These are phyloP conservation scores for Abrostola triplasia DNA, from an alignment of 2,888 invertebrate genomes.

Conservation along the genomic window DNA sequence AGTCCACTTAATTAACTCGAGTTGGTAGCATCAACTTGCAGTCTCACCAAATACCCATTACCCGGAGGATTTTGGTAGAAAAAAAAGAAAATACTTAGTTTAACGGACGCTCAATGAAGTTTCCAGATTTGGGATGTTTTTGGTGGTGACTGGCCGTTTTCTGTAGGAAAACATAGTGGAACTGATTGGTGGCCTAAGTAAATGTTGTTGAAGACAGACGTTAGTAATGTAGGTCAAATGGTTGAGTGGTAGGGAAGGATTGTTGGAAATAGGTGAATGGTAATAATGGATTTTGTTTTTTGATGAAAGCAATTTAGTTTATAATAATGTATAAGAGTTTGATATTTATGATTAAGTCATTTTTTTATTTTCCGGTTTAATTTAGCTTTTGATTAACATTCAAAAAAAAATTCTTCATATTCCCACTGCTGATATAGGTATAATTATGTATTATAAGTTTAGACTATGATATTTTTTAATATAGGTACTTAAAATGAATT, in stretches of 20 bases:
- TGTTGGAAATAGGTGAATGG: not conserved
- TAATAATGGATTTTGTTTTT: too few relatives aligned
- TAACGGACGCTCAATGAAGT: constrained; percentile 40
- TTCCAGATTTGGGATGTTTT: constrained; percentile 43
- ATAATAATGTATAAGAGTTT: too few relatives aligned
- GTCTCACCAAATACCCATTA: constrained; percentile 40
- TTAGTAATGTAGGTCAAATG: not conserved
- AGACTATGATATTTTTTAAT: too few relatives aligned
- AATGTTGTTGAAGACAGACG: constrained; percentile 9
- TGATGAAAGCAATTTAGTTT: too few relatives aligned
- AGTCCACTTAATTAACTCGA: constrained; percentile 58
- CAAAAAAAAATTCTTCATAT: too few relatives aligned
- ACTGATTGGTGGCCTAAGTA: constrained; percentile 1
- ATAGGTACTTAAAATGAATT: too few relatives aligned
- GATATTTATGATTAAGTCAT: too few relatives aligned
- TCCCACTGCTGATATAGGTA: too few relatives aligned
- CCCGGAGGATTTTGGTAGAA: constrained; percentile 27
- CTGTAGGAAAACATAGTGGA: not conserved
- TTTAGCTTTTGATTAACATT: too few relatives aligned
- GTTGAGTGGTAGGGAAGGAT: not conserved
- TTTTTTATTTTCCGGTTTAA: too few relatives aligned
- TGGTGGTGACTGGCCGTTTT: constrained; percentile 33
- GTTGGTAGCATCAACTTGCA: constrained; percentile 41
- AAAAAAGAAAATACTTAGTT: constrained; percentile 39
- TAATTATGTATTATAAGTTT: too few relatives aligned